Percentiles rank a stretch among this genome's conserved stretches.
Evolutionary conservation across 2,113 vertebrate species (phyloP).

Genomic region (Eulemur rufifrons): DNA sequence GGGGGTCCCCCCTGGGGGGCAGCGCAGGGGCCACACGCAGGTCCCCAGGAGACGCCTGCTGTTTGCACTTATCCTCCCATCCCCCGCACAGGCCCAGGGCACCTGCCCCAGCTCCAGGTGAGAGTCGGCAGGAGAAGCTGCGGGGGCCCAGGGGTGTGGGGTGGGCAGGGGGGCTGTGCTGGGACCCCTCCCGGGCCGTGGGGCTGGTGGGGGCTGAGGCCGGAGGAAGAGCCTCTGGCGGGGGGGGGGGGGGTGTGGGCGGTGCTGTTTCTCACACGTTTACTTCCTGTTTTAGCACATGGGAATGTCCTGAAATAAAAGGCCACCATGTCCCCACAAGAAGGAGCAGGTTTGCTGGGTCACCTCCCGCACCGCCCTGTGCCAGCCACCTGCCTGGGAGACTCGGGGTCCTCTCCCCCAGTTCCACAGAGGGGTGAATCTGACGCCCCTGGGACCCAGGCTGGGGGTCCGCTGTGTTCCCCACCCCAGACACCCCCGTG

Average conservation of each 20-base stretch:
- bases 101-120: background rate
- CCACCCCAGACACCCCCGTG: background rate
- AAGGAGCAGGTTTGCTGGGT: background rate
- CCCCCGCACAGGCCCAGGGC: no score
- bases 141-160: background rate
- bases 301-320: background rate
- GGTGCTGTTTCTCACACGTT: background rate
- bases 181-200: background rate
- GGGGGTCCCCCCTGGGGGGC: background rate
- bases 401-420: background rate
- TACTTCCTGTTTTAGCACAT: background rate
- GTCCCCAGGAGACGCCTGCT: background rate
- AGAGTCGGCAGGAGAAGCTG: background rate
- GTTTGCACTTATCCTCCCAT: background rate
- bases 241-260: background rate
- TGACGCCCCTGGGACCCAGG: background rate
- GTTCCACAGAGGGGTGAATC: background rate
- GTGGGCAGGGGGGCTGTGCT: background rate
- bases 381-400: background rate
- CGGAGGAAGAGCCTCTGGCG: background rate
- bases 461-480: no score
- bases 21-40: background rate
- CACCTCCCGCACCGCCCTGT: no score
- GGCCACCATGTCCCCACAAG: background rate
- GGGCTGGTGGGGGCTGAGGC: background rate